phyloP scores from a whole-genome alignment of 2,797 vertebrate species.

The Tiaroga cobitis region DNA sequence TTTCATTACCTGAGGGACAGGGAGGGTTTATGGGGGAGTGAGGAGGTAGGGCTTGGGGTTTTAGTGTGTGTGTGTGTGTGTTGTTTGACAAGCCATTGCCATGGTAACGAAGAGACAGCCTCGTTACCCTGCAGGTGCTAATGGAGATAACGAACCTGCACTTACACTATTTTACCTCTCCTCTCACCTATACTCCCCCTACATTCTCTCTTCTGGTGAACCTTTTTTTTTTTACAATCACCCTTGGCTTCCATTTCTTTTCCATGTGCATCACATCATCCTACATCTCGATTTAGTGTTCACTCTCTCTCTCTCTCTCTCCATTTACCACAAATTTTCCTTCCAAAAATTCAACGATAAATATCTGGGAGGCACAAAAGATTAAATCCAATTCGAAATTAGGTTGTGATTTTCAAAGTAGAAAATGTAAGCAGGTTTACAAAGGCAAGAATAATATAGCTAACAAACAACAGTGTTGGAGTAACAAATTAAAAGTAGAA shows the following conservation, averaged over 20 bases:
- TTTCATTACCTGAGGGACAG: slow-evolving; percentile 72
- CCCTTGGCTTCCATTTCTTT: background rate
- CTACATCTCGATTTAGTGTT: slow-evolving; percentile 42
- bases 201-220: background rate
- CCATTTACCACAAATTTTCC: slow-evolving; percentile 51
- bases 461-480: background rate
- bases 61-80: slow-evolving; percentile 65
- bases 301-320: background rate
- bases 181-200: slow-evolving; percentile 45
- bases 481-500: background rate
- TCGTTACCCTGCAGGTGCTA: slow-evolving; percentile 85
- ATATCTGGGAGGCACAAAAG: background rate
- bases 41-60: slow-evolving; percentile 59
- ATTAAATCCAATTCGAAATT: background rate
- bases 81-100: slow-evolving; percentile 74
- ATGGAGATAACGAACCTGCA: slow-evolving; percentile 78
- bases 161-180: slow-evolving; percentile 67
- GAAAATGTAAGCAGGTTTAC: background rate
- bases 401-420: background rate
- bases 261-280: background rate
- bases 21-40: slow-evolving; percentile 20
- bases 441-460: background rate
- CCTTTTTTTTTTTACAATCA: background rate
- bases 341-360: slow-evolving; percentile 51
- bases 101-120: slow-evolving; percentile 75